Base-by-base conservation (phyloP, 2,113 vertebrate genomes). In the Archilochus colubris region DNA sequence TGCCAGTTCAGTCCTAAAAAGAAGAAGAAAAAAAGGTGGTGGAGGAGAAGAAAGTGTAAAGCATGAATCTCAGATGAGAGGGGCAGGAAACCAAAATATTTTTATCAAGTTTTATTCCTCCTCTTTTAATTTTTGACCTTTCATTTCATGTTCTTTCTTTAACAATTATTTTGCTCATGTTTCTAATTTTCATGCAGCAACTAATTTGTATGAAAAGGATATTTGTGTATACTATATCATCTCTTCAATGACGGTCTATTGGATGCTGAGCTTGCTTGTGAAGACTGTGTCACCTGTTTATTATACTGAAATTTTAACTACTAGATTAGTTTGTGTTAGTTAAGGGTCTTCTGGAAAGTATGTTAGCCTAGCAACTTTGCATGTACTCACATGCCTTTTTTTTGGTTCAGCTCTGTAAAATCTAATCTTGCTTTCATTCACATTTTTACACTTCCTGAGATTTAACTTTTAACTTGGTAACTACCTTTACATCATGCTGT, bases 31-130 rank as follows among this genome's bases (percentile, higher is more conserved):
- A 92, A 76, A 88, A 87, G 12, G 28, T 53, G 51, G 51, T 84
- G 66, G 79, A 89, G 86, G 53, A 94, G 67, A 93, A 94, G 58
- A 83, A 91, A 92, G 55, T 64, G 36, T 58, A 82, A 92, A 94
- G 38, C 44, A 68, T 62, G 85, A 94, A 88, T 84, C 11, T 27
- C 14, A 10, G 46, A 82, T 63, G 25, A 91, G 19, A 86, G 82
- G 79, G 57, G 64, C 1, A 17, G 61, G 76, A 91, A 91, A 89
- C 64, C 18, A 91, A 91, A 91, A 59, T 91, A 66, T n/a, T 89
- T 86, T 44, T 91, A 75, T 62, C 46, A 77, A 88, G n/a, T 55
- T 95, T 87, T 3, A 70, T 73, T 94, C 64, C 21, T 90, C 31
- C 20, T 89, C 33, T 92, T 92, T 55, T 31, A 48, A 54, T 53